Evolutionary conservation across 2,888 invertebrate genomes (phyloP).

Genomic region (Cantharis nigra): DNA sequence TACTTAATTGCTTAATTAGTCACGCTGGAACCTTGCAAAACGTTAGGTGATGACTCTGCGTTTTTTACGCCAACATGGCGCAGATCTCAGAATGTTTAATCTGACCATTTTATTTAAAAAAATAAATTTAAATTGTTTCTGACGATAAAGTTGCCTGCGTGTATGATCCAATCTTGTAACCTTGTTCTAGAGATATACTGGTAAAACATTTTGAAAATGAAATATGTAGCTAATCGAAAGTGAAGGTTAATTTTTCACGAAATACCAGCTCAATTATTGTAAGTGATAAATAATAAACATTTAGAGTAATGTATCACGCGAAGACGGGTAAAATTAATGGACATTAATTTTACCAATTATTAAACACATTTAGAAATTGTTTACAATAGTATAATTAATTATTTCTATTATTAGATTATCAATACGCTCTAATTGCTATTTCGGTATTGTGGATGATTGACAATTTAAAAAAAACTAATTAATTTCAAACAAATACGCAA

Average conservation of each 20-base stretch:
- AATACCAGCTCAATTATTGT: neutral
- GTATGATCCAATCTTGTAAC: too few species aligned
- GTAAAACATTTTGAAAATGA: neutral
- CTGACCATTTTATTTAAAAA: too few species aligned
- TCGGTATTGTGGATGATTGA: neutral
- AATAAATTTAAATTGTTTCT: too few species aligned
- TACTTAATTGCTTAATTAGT: too few species aligned
- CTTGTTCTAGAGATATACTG: neutral
- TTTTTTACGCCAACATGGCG: too few species aligned
- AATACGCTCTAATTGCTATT: neutral
- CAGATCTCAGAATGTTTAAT: too few species aligned
- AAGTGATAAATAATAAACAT: neutral
- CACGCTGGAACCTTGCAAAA: too few species aligned
- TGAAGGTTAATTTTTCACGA: neutral
- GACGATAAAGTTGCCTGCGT: too few species aligned
- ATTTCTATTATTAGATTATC: neutral
- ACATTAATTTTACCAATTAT: neutral
- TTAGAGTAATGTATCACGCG: neutral
- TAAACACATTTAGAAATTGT: neutral
- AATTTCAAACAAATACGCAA: neutral
- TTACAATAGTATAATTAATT: neutral
- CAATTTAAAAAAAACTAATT: neutral
- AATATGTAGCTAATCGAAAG: neutral
- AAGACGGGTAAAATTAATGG: neutral
- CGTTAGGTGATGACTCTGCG: too few species aligned